Base-by-base conservation (phyloP, 2,797 vertebrate species). In the Harpagifer antarcticus region DNA sequence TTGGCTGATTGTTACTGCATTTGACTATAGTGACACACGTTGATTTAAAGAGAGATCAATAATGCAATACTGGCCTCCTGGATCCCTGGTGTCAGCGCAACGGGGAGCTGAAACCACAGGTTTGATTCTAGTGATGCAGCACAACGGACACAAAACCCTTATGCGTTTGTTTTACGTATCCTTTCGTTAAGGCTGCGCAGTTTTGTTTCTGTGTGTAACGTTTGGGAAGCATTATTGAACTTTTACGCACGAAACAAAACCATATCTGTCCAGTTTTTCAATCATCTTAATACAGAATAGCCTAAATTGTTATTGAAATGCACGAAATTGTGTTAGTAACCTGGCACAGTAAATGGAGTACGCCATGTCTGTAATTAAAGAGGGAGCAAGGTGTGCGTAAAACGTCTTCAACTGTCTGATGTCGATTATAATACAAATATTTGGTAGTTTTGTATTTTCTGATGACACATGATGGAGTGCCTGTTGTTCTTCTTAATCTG, bases 21-120 rank as follows among this genome's bases (percentile, higher is more conserved):
- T 60, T 81, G 64, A 68, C 47, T 19, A 61, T 19, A 61, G 47
- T 86, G 88, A 82, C 73, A 81, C 61, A 53, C 76, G 82, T 49
- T 83, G 85, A 89, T 90, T 90, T 87, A 87, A 69, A 63, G 65
- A 14, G 15, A 40, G 55, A 86, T 91, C 86, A 86, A 89, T 90
- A 84, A 79, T 68, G 79, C 80, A 74, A 52, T 61, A 17, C 40
- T 2, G 67, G 66, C 43, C 58, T 73, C 20, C 48, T 76, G 79
- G 61, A 76, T 72, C 54, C 37, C 11, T 33, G n/a, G 73, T 62
- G 86, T 89, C 81, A 87, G 87, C 67, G 68, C 59, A 65, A 68
- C 27, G 27, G 67, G 59, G 63, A 74, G 50, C 72, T 76, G 64
- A 72, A 86, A 55, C 50, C 56, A 40, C 62, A 71, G 66, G 31